Evolutionary conservation across 2,888 invertebrate genomes (phyloP).

Genomic region (Petrolisthes manimaculis): DNA sequence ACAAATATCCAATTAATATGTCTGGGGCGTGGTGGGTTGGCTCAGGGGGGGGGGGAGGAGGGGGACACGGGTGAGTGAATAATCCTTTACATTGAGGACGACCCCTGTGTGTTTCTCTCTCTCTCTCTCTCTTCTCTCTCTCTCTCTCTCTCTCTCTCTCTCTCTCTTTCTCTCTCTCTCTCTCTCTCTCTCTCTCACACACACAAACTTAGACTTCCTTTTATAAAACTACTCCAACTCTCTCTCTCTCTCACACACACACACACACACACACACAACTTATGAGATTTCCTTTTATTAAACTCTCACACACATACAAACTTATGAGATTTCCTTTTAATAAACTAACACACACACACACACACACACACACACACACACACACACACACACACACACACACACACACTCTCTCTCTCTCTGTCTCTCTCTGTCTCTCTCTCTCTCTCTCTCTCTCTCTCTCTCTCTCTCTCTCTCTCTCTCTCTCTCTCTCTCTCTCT

Average conservation of each 20-base stretch:
- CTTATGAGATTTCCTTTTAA: too few relatives aligned
- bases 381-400: constrained; percentile 25
- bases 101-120: too few relatives aligned
- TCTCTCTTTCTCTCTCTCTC: background rate
- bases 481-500: background rate
- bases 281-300: background rate
- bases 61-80: too few relatives aligned
- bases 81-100: too few relatives aligned
- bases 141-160: background rate
- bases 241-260: background rate
- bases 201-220: too few relatives aligned
- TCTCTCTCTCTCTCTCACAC: background rate
- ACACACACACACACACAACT: too few relatives aligned
- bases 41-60: too few relatives aligned
- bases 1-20: constrained; percentile 34
- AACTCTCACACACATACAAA: constrained; percentile 4
- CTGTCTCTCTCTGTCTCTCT: background rate
- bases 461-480: background rate
- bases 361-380: constrained; percentile 23
- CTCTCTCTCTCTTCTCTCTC: background rate
- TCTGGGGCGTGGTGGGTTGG: background rate
- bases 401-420: background rate
- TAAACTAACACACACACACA: too few relatives aligned
- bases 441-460: background rate
- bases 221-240: background rate